Conservation (phyloP, 2,797 vertebrate species). For the Phrynocephalus guinanensis region DNA sequence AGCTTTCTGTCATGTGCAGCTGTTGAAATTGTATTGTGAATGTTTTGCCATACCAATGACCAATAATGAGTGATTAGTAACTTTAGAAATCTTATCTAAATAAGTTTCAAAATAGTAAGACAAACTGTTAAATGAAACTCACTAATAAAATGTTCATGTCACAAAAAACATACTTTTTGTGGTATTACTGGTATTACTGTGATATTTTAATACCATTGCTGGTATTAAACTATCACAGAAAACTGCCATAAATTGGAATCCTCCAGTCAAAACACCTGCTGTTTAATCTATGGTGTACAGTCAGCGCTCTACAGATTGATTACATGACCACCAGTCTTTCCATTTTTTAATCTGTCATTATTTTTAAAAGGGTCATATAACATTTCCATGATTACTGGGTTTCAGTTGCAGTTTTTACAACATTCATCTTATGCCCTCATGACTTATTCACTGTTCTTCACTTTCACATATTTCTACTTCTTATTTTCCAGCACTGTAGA, state of each 20-base stretch:
- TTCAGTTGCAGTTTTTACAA: slow-evolving; percentile 48
- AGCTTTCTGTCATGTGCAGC: not conserved
- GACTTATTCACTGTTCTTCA: slow-evolving; percentile 42
- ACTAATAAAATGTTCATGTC: not conserved
- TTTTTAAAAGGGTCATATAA: slow-evolving; percentile 50
- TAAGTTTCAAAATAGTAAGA: slow-evolving; percentile 9
- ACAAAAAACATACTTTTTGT: slow-evolving; percentile 3
- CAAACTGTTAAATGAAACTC: slow-evolving; percentile 3
- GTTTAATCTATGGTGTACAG: slow-evolving; percentile 50
- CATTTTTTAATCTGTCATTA: slow-evolving; percentile 56
- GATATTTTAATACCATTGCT: not conserved
- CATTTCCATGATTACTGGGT: slow-evolving; percentile 54
- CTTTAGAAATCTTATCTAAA: not conserved
- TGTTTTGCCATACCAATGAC: not conserved
- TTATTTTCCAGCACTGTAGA: slow-evolving; percentile 54
- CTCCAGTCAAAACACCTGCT: slow-evolving; percentile 41
- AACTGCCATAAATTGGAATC: slow-evolving; percentile 55
- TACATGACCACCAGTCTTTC: slow-evolving; percentile 45
- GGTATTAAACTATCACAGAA: slow-evolving; percentile 46
- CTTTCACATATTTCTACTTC: slow-evolving; percentile 56
- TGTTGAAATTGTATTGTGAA: slow-evolving; percentile 10
- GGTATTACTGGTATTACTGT: slow-evolving; percentile 6
- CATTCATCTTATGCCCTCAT: slow-evolving; percentile 60
- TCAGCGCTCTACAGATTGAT: slow-evolving; percentile 47
- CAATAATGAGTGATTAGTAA: not conserved